Percentiles rank a stretch among this genome's conserved stretches.
These are phyloP conservation scores for Terebella lapidaria DNA, from an alignment of 2,888 invertebrate genomes.

Conservation along the genomic window DNA sequence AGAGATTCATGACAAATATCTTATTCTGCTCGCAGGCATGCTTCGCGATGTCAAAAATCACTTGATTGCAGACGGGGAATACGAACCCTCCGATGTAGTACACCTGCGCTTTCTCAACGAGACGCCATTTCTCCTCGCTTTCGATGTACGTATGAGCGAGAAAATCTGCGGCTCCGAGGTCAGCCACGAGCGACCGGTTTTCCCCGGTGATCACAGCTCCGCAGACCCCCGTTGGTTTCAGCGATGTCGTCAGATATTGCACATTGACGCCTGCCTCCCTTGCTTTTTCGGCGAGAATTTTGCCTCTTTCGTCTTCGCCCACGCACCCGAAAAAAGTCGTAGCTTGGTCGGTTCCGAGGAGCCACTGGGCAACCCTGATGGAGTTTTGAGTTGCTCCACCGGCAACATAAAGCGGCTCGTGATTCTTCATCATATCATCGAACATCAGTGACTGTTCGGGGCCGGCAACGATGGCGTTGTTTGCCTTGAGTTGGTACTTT, in stretches of 20 bases:
- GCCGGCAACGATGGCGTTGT: conserved; percentile 90
- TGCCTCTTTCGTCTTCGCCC: conserved; percentile 81
- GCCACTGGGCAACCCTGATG: conserved; percentile 87
- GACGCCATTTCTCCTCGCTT: conserved; percentile 66
- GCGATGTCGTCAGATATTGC: conserved; percentile 69
- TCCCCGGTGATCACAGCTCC: conserved; percentile 81
- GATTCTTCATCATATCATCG: conserved; percentile 31
- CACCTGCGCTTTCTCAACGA: conserved; percentile 73
- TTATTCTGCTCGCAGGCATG: conserved; percentile 70
- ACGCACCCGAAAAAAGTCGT: conserved; percentile 91
- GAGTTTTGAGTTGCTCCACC: conserved; percentile 90
- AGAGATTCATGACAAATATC: conserved; percentile 85
- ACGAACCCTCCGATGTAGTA: conserved; percentile 95
- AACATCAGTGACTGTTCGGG: conserved; percentile 68
- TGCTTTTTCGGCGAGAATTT: conserved; percentile 75
- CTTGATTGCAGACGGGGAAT: conserved; percentile 85
- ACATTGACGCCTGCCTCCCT: conserved; percentile 67
- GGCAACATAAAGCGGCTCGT: conserved; percentile 39
- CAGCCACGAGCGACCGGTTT: conserved; percentile 87
- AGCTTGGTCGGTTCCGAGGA: conserved; percentile 72
- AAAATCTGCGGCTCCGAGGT: conserved; percentile 88
- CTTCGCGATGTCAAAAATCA: conserved; percentile 75
- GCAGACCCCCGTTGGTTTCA: conserved; percentile 80
- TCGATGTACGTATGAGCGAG: conserved; percentile 74
- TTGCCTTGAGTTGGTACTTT: conserved; percentile 81